phyloP scores from a whole-genome alignment of 2,888 invertebrate genomes.

The Gastracanthus pulcherrimus region DNA sequence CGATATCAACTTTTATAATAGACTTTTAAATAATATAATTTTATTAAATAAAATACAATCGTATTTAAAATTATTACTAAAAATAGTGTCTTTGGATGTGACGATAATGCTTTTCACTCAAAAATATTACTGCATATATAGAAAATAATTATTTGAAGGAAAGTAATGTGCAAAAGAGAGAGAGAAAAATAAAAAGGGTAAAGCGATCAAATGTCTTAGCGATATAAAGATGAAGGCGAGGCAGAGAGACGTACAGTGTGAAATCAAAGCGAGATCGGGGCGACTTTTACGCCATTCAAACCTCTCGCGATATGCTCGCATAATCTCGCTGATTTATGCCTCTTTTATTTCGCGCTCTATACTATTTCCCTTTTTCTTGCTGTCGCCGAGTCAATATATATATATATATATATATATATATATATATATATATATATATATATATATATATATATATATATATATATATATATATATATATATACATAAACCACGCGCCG shows the following conservation, averaged over 20 bases:
- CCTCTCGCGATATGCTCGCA: constrained; percentile 4
- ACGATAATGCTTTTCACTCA: too few relatives aligned
- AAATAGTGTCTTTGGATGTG: not conserved
- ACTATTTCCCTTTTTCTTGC: not conserved
- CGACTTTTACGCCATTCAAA: not conserved
- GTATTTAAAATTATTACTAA: not conserved
- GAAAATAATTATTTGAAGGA: too few relatives aligned
- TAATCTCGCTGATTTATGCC: constrained; percentile 40
- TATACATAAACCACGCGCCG: not conserved
- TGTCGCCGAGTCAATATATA: not conserved
- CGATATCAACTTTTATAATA: too few relatives aligned
- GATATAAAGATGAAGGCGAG: not conserved
- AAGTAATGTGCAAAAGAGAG: too few relatives aligned
- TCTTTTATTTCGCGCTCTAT: constrained; percentile 22
- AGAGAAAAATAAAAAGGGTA: not conserved
- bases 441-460: not conserved
- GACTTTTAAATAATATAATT: too few relatives aligned
- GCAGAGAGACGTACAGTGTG: not conserved
- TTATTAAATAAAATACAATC: too few relatives aligned
- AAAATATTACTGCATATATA: too few relatives aligned
- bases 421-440: not conserved
- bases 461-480: not conserved
- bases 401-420: not conserved
- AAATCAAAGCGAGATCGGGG: constrained; percentile 17
- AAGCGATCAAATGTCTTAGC: not conserved